Evolutionary conservation across 2,888 invertebrate species (phyloP), one percentile per base, ranked within the genome.

Genomic region (Zele albiditarsus): DNA sequence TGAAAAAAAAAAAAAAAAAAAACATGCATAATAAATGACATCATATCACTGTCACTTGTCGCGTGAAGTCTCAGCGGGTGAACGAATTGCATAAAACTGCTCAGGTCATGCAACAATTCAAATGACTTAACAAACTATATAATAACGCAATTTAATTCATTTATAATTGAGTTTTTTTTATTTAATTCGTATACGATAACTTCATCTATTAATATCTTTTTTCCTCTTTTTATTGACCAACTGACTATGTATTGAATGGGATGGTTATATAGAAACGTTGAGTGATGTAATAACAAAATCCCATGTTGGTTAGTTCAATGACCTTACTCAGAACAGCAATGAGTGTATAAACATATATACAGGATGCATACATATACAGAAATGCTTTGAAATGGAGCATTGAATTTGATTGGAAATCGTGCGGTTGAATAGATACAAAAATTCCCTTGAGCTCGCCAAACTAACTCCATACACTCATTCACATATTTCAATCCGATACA

Each of bases 391-490:
- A 46, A 71, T 63, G 27, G 46, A 63, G 27, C 0, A 23, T 38
- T 38, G 38, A 46, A 46, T 71, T 60, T 10, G 20, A 71, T 71
- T 71, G 46, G 31, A 31, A 62, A 46, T 12, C 23, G n/a, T 16
- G 10, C 46, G 62, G 46, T 62, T 62, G 63, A 38, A 63, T 63
- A 62, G 31, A 14, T n/a, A 46, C n/a, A 49, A 46, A 71, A 62
- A 31, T 68, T 57, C 33, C 38, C 31, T 68, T 57, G 33, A 68
- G 16, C 33, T 68, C 68, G 31, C 20, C 53, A 71, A 62, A 71
- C 49, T 28, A 62, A 71, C 5, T 63, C 23, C 0, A 5, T 5
- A 3, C 12, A 14, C 57, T 57, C 25, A 6, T n/a, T 20, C 28
- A 3, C n/a, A 10, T 12, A 5, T 62, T 62, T 31, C 8, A 3